Evolutionary conservation across 2,797 vertebrate genomes (phyloP).

Genomic region (Rousettus madagascariensis): DNA sequence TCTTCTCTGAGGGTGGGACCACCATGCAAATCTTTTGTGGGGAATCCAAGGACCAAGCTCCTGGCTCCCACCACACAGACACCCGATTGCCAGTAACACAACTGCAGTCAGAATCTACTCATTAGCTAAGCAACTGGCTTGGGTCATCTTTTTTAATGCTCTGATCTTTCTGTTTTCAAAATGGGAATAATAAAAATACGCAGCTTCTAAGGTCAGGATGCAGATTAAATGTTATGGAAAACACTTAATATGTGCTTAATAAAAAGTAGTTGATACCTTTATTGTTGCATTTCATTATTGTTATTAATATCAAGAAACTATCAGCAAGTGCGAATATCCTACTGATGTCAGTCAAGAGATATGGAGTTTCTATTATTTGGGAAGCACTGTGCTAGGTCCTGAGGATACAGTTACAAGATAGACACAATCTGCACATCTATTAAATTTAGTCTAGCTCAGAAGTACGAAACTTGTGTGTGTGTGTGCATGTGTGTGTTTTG

Average conservation of each 20-base stretch:
- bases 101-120: not conserved
- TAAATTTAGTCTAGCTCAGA: not conserved
- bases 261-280: not conserved
- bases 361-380: not conserved
- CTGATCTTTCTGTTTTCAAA: not conserved
- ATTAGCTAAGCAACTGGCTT: not conserved
- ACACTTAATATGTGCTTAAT: not conserved
- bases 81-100: too few species aligned
- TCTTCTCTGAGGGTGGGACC: too few species aligned
- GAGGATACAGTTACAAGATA: not conserved
- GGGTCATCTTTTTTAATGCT: not conserved
- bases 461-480: not conserved
- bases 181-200: not conserved
- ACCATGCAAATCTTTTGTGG: too few species aligned
- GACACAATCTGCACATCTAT: not conserved
- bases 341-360: not conserved
- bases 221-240: not conserved
- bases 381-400: not conserved
- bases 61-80: too few species aligned
- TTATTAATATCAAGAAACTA: not conserved
- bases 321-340: not conserved
- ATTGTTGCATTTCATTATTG: not conserved
- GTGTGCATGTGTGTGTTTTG: not conserved
- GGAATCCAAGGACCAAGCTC: too few species aligned
- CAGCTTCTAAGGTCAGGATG: not conserved